These are phyloP conservation scores for Catocala nupta DNA, from an alignment of 2,888 invertebrate genomes.

Conservation along the genomic window DNA sequence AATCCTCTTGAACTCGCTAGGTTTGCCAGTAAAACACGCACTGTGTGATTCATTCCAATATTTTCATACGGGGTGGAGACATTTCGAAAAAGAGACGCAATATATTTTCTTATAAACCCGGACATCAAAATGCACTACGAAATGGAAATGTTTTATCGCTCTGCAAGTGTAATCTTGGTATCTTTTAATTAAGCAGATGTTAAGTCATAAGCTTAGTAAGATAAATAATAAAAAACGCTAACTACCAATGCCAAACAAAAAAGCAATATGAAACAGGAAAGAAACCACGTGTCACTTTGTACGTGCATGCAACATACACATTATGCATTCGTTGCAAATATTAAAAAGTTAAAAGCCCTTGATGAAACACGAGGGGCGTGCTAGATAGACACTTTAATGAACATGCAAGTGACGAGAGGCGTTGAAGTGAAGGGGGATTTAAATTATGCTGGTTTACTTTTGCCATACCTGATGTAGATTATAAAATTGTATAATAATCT, in stretches of 20 bases:
- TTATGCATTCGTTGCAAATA: slow-evolving; percentile 6
- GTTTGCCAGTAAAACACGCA: slow-evolving; percentile 67
- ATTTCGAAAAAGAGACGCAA: slow-evolving; percentile 20
- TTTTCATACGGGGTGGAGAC: slow-evolving; percentile 30
- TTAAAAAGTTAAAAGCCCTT: slow-evolving; percentile 9
- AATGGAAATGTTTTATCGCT: too few species aligned
- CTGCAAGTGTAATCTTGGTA: too few species aligned
- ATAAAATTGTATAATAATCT: too few species aligned
- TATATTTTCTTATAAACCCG: slow-evolving; percentile 14
- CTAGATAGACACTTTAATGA: slow-evolving; percentile 31
- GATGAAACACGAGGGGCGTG: slow-evolving; percentile 20
- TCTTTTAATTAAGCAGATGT: too few species aligned
- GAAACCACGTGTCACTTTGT: slow-evolving; percentile 1
- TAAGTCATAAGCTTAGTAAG: too few species aligned
- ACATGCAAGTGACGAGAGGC: slow-evolving; percentile 39
- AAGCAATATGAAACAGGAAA: background rate
- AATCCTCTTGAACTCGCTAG: slow-evolving; percentile 62
- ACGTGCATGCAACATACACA: background rate
- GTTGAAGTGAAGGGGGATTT: slow-evolving; percentile 34
- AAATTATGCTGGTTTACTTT: slow-evolving; percentile 19
- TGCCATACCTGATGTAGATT: background rate
- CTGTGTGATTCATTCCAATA: slow-evolving; percentile 68
- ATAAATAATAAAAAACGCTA: background rate
- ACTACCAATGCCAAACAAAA: background rate
- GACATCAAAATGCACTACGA: slow-evolving; percentile 1